A percentile compares a stretch with the other conserved stretches of the same genome.
These are phyloP conservation scores for Peromyscus aztecus DNA, from an alignment of 2,797 vertebrate species.

Conservation along the genomic window DNA sequence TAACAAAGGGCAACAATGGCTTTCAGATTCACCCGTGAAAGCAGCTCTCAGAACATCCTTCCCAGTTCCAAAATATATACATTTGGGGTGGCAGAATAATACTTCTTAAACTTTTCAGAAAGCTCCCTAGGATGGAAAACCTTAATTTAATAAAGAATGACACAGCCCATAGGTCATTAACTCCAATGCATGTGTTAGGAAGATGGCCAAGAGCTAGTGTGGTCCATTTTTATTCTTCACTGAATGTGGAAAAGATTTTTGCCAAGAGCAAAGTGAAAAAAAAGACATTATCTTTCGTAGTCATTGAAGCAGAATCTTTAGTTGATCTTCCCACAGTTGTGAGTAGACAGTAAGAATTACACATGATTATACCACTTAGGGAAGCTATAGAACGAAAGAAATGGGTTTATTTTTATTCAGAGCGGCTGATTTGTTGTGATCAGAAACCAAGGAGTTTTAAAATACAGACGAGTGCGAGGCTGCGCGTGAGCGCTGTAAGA, in stretches of 20 bases:
- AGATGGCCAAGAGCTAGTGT: slow-evolving; percentile 62
- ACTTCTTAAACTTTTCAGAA: slow-evolving; percentile 52
- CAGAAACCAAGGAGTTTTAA: slow-evolving; percentile 70
- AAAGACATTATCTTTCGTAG: slow-evolving; percentile 71
- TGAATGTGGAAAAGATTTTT: slow-evolving; percentile 65
- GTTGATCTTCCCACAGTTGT: slow-evolving; percentile 59
- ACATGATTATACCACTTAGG: slow-evolving; percentile 70
- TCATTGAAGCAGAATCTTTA: slow-evolving; percentile 70
- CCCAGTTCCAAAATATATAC: neutral
- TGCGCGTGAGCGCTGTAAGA: neutral
- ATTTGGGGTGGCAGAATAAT: neutral
- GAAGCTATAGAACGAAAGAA: slow-evolving; percentile 73
- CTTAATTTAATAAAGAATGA: slow-evolving; percentile 63
- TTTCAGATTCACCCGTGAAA: slow-evolving; percentile 45
- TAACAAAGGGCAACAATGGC: neutral
- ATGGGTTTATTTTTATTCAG: slow-evolving; percentile 75
- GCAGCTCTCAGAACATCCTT: slow-evolving; percentile 17
- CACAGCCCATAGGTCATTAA: slow-evolving; percentile 64
- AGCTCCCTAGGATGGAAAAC: slow-evolving; percentile 15
- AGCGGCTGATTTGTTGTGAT: slow-evolving; percentile 69
- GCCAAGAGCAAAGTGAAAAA: slow-evolving; percentile 64
- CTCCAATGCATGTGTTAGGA: slow-evolving; percentile 47
- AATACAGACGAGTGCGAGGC: slow-evolving; percentile 35
- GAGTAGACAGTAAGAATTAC: slow-evolving; percentile 74
- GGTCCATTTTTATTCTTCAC: slow-evolving; percentile 76